phyloP scores from a whole-genome alignment of 2,113 vertebrate species.

The Emydocephalus ijimae region DNA sequence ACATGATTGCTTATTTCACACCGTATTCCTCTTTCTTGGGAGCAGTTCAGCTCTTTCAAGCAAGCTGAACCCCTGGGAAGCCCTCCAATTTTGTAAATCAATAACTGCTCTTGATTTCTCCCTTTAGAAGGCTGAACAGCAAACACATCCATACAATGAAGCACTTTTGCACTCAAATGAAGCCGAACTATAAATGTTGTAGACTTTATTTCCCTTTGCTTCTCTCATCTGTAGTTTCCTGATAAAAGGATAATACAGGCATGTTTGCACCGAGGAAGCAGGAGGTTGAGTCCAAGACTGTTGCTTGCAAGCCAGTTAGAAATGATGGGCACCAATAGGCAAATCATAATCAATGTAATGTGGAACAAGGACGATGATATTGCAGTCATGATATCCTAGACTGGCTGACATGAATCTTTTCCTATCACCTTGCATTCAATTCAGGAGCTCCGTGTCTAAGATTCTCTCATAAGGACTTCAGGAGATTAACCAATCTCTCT shows the following conservation, averaged over 20 bases:
- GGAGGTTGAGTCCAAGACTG: background rate
- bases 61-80: background rate
- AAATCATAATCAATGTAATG: background rate
- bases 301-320: background rate
- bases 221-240: background rate
- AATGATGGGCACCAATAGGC: background rate
- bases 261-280: background rate
- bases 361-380: background rate
- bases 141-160: background rate
- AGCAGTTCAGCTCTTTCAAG: background rate
- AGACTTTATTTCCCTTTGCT: background rate
- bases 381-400: background rate
- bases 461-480: background rate
- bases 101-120: background rate
- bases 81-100: background rate
- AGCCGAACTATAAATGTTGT: background rate
- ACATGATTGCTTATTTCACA: background rate
- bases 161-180: background rate
- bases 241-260: background rate
- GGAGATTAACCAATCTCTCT: background rate
- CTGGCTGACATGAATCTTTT: background rate
- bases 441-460: background rate
- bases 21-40: background rate
- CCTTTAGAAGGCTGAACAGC: background rate
- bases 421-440: background rate